These are phyloP conservation scores for Palythoa caribaeorum DNA, from an alignment of 92 coral and sea anemone genomes.

Conservation along the genomic window DNA sequence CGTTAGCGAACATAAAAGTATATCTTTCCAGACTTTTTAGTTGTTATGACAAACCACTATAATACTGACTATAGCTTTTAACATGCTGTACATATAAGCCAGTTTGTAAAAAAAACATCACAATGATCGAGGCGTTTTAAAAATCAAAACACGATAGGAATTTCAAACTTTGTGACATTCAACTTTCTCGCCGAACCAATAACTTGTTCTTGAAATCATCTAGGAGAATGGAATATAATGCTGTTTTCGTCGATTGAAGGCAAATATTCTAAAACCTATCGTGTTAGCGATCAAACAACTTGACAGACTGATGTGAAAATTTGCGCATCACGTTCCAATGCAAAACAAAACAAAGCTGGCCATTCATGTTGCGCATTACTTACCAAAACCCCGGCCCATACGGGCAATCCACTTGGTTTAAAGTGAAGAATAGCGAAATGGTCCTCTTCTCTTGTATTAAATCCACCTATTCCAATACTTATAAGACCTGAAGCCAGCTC, in stretches of 20 bases:
- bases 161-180: not conserved
- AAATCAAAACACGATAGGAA: conserved; percentile 22
- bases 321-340: conserved; percentile 1
- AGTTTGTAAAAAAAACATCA: too few species aligned
- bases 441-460: conserved; percentile 77
- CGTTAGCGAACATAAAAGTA: too few species aligned
- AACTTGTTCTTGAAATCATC: not conserved
- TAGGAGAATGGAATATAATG: not conserved
- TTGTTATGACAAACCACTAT: too few species aligned
- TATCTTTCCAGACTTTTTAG: too few species aligned
- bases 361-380: conserved; percentile 31
- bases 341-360: not conserved
- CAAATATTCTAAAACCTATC: not conserved
- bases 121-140: not conserved
- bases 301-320: conserved; percentile 19
- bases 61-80: too few species aligned
- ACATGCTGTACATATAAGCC: too few species aligned
- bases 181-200: too few species aligned
- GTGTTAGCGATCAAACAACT: not conserved
- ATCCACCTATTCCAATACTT: conserved; percentile 85
- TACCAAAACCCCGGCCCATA: conserved; percentile 89
- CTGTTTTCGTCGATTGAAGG: not conserved
- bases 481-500: conserved; percentile 78
- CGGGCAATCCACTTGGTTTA: conserved; percentile 86
- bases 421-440: conserved; percentile 77